Percentiles rank a stretch among this genome's conserved stretches.
Evolutionary conservation across 1,140 invertebrate species (phyloP).

Genomic region (Macrocentrus cingulum): DNA sequence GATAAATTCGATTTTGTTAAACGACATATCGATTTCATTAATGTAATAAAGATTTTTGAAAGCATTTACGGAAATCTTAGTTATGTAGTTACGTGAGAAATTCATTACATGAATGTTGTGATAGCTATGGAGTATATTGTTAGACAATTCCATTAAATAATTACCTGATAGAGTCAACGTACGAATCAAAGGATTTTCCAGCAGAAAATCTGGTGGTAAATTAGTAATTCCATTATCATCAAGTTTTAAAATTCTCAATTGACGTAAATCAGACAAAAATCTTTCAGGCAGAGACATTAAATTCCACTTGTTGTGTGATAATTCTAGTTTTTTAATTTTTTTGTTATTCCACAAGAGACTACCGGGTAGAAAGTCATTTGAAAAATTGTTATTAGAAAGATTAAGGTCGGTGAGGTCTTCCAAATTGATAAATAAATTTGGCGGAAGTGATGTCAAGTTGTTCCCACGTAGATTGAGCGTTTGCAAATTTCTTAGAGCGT

Average conservation of each 20-base stretch:
- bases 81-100: conserved; percentile 57
- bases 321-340: conserved; percentile 2
- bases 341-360: conserved; percentile 56
- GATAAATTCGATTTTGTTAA: conserved; percentile 50
- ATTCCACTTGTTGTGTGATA: conserved; percentile 53
- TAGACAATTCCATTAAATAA: conserved; percentile 61
- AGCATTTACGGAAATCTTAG: conserved; percentile 61
- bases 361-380: conserved; percentile 55
- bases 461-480: conserved; percentile 66
- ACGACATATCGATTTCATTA: conserved; percentile 62
- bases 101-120: too few species aligned
- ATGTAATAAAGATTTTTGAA: conserved; percentile 58
- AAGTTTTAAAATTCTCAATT: conserved; percentile 60
- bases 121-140: conserved; percentile 62
- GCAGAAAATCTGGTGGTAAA: conserved; percentile 63
- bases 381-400: conserved; percentile 65
- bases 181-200: conserved; percentile 45
- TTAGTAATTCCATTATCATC: conserved; percentile 56
- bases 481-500: conserved; percentile 60
- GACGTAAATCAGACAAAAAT: conserved; percentile 62
- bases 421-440: conserved; percentile 61
- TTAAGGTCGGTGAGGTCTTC: conserved; percentile 62
- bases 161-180: conserved; percentile 58
- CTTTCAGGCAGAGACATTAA: conserved; percentile 59
- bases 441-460: conserved; percentile 60